Evolutionary conservation across 1,140 invertebrate genomes (phyloP).

Genomic region (Ectropis grisescens): DNA sequence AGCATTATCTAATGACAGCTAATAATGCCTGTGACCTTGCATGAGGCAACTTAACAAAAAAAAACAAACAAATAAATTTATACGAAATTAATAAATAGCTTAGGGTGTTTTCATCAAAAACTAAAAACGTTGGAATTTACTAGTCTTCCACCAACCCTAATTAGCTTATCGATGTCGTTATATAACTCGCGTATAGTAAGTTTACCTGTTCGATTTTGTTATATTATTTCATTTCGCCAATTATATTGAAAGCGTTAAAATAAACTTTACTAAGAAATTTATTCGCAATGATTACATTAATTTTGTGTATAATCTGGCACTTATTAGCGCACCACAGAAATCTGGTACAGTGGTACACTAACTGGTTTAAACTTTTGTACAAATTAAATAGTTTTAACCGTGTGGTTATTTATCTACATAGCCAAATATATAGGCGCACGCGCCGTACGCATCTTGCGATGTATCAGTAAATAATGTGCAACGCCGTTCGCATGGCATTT

Average conservation of each 20-base stretch:
- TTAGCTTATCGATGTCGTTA: not conserved
- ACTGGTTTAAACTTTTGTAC: conserved; percentile 36
- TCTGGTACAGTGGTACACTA: no score
- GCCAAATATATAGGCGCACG: conserved; percentile 10
- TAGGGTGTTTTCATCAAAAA: conserved; percentile 12
- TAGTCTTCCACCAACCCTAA: no score
- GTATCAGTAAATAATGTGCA: no score
- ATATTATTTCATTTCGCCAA: not conserved
- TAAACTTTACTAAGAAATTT: conserved; percentile 5
- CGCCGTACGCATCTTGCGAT: no score
- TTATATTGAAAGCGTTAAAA: conserved; percentile 8
- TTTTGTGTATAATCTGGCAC: no score
- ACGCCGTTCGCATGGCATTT: no score
- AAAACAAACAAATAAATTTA: conserved; percentile 10
- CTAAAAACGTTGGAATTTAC: conserved; percentile 4
- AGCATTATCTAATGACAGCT: conserved; percentile 5
- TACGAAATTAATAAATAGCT: conserved; percentile 14
- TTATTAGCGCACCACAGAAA: no score
- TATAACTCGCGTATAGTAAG: not conserved
- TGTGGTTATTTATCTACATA: not conserved
- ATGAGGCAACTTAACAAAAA: conserved; percentile 11
- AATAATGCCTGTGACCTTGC: conserved; percentile 9
- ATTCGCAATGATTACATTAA: conserved; percentile 5
- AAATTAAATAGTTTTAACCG: conserved; percentile 7
- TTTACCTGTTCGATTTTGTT: not conserved